Base-by-base conservation (phyloP, 2,113 vertebrate genomes). In the Lasiurus borealis region DNA sequence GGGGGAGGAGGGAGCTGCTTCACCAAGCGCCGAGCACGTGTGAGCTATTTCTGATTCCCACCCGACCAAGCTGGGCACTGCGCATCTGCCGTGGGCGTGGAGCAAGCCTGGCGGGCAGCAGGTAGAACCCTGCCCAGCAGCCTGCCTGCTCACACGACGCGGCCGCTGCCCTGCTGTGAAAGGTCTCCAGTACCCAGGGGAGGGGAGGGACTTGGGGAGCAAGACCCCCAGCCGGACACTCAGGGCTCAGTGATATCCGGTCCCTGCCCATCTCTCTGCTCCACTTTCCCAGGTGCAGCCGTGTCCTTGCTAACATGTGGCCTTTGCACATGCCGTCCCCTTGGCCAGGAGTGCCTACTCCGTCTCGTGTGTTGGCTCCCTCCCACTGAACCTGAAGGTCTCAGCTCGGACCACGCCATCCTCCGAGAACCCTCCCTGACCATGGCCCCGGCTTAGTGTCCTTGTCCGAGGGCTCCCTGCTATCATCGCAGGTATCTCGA, bases 11-110 rank as follows among this genome's bases (percentile, higher is more conserved):
- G 96, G 82, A 72, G 85, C 34, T 1, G 1, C 92, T 85, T 89
- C 57, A 12, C 91, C 8, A 21, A 62, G 94, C 66, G 1, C 87
- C n/a, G 92, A 95, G 96, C 94, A 97, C 93, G 69, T 95, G 96
- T 36, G 86, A 97, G 96, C 95, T 97, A 97, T 97, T 97, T 97
- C 96, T 97, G 97, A 96, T 95, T 95, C 95, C 96, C 94, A 95
- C 95, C 90, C 50, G 31, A 90, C 46, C 6, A 3, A 84, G 80
- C 80, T 6, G 25, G 57, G 96, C 84, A 62, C 31, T 36, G 93
- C 1, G 1, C 95, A 92, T 92, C 97, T 97, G 94, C 85, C 19
- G 0, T 8, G 82, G 82, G 73, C 93, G 48, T 75, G 1, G 76
- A 75, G 77, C 91, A n/a, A 87, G 90, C 81, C 77, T 19, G 40